Evolutionary conservation across 2,113 vertebrate species (phyloP), one percentile per base, ranked within the genome.

Genomic region (Pachypanchax playfairii): DNA sequence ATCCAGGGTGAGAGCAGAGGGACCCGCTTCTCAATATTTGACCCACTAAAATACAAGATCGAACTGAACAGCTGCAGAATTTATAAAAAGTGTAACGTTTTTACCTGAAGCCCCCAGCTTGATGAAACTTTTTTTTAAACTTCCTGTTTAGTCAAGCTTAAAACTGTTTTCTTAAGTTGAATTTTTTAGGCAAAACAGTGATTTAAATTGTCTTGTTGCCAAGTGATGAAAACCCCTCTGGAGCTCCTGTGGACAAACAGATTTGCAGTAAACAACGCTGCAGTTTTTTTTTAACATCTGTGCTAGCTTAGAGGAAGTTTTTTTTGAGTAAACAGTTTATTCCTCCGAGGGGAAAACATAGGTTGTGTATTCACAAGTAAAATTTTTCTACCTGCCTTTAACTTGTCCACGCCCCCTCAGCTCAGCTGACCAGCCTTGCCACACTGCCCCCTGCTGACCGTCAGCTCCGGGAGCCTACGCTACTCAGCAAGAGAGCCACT

Each of bases 381-480:
- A 20, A 52, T 18, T 46, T 22, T 11, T 51, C 43, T 53, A 13
- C 28, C 54, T 0, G 17, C 46, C 12, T 41, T 48, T 2, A 11
- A 57, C 65, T 64, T 39, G 14, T 17, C 25, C 62, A 11, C 15
- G 18, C 57, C 51, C 22, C 60, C 43, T 1, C 70, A 98, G 96
- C 97, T 84, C 97, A 98, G 90, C 93, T 98, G 73, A 89, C 92
- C 73, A 94, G 93, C 85, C 92, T 98, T 61, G 86, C 94, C 56
- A 92, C 95, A 67, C 87, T 98, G 85, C 95, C 90, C 59, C 96
- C 96, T 25, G 94, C 97, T 87, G 97, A 99, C 85, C 90, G 96
- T n/a, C 92, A 96, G 87, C 79, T 92, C 6, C 93, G 92, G 84
- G 96, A 15, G 88, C 94, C 65, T 4, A 62, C 83, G 38, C 91